Percentiles rank a stretch among this genome's conserved stretches.
phyloP scores from a whole-genome alignment of 2,888 invertebrate species.

The Halocaridina rubra region DNA sequence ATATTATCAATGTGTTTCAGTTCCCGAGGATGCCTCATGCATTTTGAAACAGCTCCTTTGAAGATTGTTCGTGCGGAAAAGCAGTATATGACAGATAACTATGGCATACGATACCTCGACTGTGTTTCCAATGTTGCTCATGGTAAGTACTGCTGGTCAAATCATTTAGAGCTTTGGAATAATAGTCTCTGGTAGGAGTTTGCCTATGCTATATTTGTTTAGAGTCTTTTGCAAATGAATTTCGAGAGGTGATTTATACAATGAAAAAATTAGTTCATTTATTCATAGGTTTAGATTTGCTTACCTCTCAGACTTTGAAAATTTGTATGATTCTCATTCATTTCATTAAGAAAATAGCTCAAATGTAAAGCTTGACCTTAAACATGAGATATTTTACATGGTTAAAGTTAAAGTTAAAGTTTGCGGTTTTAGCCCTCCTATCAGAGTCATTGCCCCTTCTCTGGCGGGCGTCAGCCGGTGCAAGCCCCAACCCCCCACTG shows the following conservation, averaged over 20 bases:
- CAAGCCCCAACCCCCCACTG: no score
- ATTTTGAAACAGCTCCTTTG: conserved; percentile 31
- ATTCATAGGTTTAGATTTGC: background rate
- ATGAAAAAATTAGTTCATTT: background rate
- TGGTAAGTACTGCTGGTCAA: no score
- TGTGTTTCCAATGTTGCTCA: conserved; percentile 52
- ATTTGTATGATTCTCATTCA: background rate
- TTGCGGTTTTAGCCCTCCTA: no score
- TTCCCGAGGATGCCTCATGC: background rate
- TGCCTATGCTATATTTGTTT: background rate
- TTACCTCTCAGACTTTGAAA: background rate
- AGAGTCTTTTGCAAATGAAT: background rate
- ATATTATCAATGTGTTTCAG: background rate
- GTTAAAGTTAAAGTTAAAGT: no score
- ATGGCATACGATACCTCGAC: conserved; percentile 43
- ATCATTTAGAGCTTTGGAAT: no score
- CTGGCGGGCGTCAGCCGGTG: no score
- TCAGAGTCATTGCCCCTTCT: no score
- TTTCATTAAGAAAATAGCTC: no score
- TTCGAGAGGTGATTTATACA: background rate
- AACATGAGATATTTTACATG: no score
- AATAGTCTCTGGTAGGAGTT: no score
- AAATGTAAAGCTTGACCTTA: no score
- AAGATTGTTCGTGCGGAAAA: conserved; percentile 52
- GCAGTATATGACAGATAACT: conserved; percentile 49